Base-by-base conservation (phyloP, 2,888 invertebrate genomes). In the Cosmia trapezina region DNA sequence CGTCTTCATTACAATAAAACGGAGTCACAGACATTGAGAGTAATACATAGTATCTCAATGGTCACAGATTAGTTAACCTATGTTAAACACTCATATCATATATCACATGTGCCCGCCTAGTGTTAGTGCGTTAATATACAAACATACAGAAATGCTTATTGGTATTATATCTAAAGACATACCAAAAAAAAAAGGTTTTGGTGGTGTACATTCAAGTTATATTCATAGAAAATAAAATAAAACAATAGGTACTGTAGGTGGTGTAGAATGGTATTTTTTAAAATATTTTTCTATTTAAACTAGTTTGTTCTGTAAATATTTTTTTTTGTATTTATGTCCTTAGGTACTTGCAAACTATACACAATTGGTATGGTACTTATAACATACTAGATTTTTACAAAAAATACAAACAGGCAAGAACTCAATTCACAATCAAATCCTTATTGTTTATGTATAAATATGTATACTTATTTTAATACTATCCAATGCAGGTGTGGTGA, bases 61-160 rank as follows among this genome's bases (percentile, higher is more conserved):
- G 28, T 28, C n/a, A n/a, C 51, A 66, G 41, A 47, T 69, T 59
- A 43, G 45, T 61, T 28, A 70, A 49, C 59, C 54, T 76, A 76
- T n/a, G 49, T 59, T 65, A 57, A 75, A 77, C 76, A 78, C 60
- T 76, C 71, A 83, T 37, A 37, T 37, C 6, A 37, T 37, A 37
- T 88, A 89, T 89, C 89, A 89, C 89, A 89, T 83, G 89, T 89
- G 88, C 87, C 83, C 76, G 59, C 74, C 87, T 86, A 89, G 73
- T 76, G 70, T 85, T 65, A 84, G 86, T 87, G 84, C 83, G 74
- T 69, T 75, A 74, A 56, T 61, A 66, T 78, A 76, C 63, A 80
- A 70, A 75, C 73, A 77, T 75, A 74, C 76, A 73, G 66, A 81
- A 81, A 74, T 85, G 69, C 72, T 67, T 65, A 78, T 73, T 81